These are phyloP conservation scores for Astropecten irregularis DNA, from an alignment of 53 echinoderm and acorn worm species.

Conservation along the genomic window DNA sequence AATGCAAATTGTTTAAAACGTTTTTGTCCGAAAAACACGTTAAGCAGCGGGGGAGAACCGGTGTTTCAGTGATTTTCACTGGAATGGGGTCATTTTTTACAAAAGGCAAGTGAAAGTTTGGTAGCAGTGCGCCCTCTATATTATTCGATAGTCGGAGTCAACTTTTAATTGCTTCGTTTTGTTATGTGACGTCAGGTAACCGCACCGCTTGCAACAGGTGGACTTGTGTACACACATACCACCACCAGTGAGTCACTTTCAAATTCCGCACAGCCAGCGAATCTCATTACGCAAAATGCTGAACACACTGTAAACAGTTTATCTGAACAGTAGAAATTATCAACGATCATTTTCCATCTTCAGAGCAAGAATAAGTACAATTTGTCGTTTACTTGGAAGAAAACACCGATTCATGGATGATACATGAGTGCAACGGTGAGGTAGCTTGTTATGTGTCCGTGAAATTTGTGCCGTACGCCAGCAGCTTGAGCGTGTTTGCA, in stretches of 20 bases:
- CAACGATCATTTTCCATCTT: too few relatives aligned
- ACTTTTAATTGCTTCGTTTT: background rate
- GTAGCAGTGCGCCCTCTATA: slow-evolving; percentile 17
- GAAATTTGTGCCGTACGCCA: too few relatives aligned
- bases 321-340: too few relatives aligned
- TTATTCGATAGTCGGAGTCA: background rate
- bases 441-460: background rate
- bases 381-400: background rate
- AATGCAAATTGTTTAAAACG: too few relatives aligned
- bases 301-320: too few relatives aligned
- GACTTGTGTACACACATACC: background rate
- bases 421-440: background rate
- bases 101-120: slow-evolving; percentile 40
- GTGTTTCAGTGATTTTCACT: too few relatives aligned
- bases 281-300: too few relatives aligned
- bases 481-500: slow-evolving; percentile 37
- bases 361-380: background rate
- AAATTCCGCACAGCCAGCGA: too few relatives aligned
- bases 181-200: background rate
- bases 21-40: too few relatives aligned
- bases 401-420: background rate
- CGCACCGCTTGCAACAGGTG: slow-evolving; percentile 42
- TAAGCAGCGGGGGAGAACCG: too few relatives aligned
- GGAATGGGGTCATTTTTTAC: too few relatives aligned
- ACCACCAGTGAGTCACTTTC: slow-evolving; percentile 32